Evolutionary conservation across 2,113 vertebrate species (phyloP).

Genomic region (Oreochromis niloticus): DNA sequence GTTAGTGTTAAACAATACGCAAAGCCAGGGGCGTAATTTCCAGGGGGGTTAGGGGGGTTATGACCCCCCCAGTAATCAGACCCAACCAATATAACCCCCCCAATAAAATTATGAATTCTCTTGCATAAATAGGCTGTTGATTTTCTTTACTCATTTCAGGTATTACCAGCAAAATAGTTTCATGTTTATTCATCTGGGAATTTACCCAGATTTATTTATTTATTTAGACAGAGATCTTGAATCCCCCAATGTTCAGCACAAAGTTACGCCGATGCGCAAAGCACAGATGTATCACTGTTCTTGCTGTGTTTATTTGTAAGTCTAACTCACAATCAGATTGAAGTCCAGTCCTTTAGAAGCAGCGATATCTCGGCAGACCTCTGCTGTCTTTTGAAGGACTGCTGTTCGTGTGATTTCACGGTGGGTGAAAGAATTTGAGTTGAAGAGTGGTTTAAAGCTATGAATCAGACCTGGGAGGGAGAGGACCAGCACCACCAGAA

Average conservation of each 20-base stretch:
- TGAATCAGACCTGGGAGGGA: neutral
- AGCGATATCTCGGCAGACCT: conserved; percentile 49
- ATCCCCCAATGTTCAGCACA: no score
- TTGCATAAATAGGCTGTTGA: no score
- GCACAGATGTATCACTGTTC: neutral
- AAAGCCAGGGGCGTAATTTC: neutral
- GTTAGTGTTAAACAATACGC: neutral
- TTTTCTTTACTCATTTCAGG: no score
- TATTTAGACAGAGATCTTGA: no score
- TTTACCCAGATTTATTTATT: no score
- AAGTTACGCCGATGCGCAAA: neutral
- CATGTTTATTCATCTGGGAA: no score
- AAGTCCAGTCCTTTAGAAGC: conserved; percentile 30
- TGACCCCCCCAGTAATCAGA: no score
- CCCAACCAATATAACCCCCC: no score
- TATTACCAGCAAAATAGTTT: no score
- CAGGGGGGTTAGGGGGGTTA: no score
- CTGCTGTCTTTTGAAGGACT: conserved; percentile 48
- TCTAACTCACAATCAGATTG: conserved; percentile 43
- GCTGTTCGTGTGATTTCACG: conserved; percentile 47
- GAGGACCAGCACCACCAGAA: neutral
- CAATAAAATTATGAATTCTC: no score
- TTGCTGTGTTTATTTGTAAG: no score
- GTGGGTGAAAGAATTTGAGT: conserved; percentile 27
- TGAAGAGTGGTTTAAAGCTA: conserved; percentile 40